Evolutionary conservation across 2,113 vertebrate genomes (phyloP), one percentile per base, ranked within the genome.

Genomic region (Aythya baeri): DNA sequence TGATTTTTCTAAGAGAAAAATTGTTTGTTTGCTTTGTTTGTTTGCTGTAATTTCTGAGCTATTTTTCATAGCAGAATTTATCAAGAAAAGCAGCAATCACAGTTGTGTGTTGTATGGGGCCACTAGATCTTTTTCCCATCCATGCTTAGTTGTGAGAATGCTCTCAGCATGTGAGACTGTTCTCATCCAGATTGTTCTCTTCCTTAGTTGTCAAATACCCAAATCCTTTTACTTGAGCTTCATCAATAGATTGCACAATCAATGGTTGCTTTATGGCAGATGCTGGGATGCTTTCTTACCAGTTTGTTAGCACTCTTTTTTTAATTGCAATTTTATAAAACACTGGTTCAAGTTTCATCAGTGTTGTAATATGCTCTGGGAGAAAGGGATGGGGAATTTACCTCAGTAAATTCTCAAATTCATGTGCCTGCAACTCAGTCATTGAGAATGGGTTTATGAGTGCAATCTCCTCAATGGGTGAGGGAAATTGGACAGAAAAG

Each of bases 1-100:
- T 74, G 87, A 34, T 93, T 91, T 91, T 83, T 89, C 55, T 70
- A 70, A 86, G 85, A 38, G 63, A 71, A 66, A 46, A 87, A 17
- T 50, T 52, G 49, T 58, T 78, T 66, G 66, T 65, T 95, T 78
- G 61, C 76, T 86, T 87, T 58, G 25, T 87, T 93, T 77, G 13
- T 62, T 66, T 76, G 54, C 68, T 93, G 1, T 67, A 49, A 85
- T 88, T 77, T 83, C 14, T 2, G 31, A 23, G 62, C 57, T 80
- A 34, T 88, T 94, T 90, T 83, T 57, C 65, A 55, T 71, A 91
- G 36, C 73, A 61, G 85, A 57, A 59, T 71, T 87, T 50, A 88
- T 54, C 26, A 58, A 46, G 63, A 26, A 46, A 11, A 85, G 89
- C 58, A 21, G 49, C 4, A 36, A 65, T 75, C 7, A 8, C 82